Evolutionary conservation across 2,113 vertebrate species (phyloP).

Genomic region (Manacus vitellinus): DNA sequence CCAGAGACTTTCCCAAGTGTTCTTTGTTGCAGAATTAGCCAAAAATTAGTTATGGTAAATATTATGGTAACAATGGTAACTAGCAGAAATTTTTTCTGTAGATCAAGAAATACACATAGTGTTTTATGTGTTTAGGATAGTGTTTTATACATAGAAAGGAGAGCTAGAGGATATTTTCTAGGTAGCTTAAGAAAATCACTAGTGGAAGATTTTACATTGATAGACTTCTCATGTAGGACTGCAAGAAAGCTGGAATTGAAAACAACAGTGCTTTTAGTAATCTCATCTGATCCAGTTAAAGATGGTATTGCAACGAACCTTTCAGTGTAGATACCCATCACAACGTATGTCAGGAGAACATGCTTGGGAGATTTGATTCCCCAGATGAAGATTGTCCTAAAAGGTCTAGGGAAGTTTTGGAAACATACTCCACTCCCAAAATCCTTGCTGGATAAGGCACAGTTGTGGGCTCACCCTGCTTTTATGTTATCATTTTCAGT

Average conservation of each 20-base stretch:
- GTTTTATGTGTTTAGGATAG: not conserved
- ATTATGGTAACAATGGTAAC: not conserved
- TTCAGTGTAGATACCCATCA: not conserved
- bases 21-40: not conserved
- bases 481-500: not conserved
- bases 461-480: not conserved
- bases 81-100: not conserved
- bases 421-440: not conserved
- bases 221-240: not conserved
- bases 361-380: not conserved
- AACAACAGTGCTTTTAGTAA: not conserved
- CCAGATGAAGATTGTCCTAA: not conserved
- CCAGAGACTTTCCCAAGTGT: not conserved
- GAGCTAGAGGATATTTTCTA: not conserved
- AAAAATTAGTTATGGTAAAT: not conserved
- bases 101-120: not conserved
- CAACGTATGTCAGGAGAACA: not conserved
- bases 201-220: not conserved
- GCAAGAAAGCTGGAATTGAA: not conserved
- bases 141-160: not conserved
- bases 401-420: not conserved
- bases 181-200: not conserved
- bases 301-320: not conserved
- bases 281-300: not conserved
- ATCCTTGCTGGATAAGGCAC: not conserved